Base-by-base conservation (phyloP, 2,797 vertebrate genomes). In the Clarias platycephalus region DNA sequence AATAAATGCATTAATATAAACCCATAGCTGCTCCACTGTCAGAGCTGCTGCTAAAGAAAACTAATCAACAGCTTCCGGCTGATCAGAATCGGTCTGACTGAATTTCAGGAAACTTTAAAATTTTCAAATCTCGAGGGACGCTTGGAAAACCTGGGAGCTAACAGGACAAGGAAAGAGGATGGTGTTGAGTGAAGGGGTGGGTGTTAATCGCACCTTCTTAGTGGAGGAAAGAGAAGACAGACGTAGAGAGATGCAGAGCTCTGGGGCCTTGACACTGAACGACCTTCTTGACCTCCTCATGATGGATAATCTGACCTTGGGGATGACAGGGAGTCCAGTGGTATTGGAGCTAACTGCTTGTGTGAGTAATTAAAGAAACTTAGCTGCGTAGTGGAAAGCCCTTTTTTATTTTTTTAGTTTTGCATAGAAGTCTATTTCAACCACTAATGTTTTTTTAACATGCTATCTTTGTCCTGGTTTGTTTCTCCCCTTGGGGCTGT, bases 261-360 rank as follows among this genome's bases (percentile, higher is more conserved):
- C 70, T 83, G 82, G 82, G 60, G 57, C 82, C 71, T 75, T 83
- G 82, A 83, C 82, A 83, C 82, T 64, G 82, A 83, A 75, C 7
- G 82, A 83, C 82, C 82, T 80, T 40, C 55, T 2, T 75, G 82
- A 83, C 82, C 82, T 83, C 5, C 26, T 66, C 58, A 76, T 83
- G 81, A 60, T 82, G 81, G 58, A 82, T 72, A 60, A 82, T 82
- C 68, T 82, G 81, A 82, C 81, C 68, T 72, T 62, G 68, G 81
- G 37, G 70, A 74, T 63, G 68, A 72, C 68, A 72, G 63, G 70
- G 28, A 60, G 57, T 62, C 31, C 37, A 28, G n/a, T 40, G 31
- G 53, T 26, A 70, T 60, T 15, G 20, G 53, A 68, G 64, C 18
- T 81, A 24, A 53, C 31, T 57, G 26, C 24, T 26, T 81, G 62